Evolutionary conservation across 2,888 invertebrate genomes (phyloP), one percentile per base, ranked within the genome.

Genomic region (Ceraclea dissimilis): DNA sequence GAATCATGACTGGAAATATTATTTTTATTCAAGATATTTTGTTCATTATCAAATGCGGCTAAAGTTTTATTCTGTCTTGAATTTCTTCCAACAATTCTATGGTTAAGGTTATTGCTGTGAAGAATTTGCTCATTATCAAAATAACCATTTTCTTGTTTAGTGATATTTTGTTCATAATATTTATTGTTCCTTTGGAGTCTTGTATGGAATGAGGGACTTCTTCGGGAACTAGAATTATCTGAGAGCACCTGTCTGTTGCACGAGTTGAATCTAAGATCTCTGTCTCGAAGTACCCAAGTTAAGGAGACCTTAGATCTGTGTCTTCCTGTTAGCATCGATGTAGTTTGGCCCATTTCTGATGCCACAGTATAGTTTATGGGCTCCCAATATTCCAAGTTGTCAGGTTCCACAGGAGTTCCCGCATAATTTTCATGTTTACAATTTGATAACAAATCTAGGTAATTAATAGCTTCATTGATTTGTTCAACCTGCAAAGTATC

Each of bases 221-320:
- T 58, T 39, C 61, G 72, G 70, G 62, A 72, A 72, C 63, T 71
- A 70, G 58, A 73, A 73, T 47, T 74, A 73, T 63, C 73, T 70
- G 63, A 71, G 69, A 19, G 69, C 69, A 57, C 68, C 67, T 22
- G 67, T 6, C 10, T 26, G 67, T 62, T 61, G 43, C 57, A 55
- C 49, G 52, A 61, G 34, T 50, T 56, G 52, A 59, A 58, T 31
- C 65, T 64, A 51, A 67, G 65, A 61, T 80, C 79, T 64, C 83
- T 81, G 63, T 84, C 84, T 66, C 84, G 81, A 43, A 88, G 73
- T 56, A 88, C 85, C 87, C 88, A 88, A 52, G 86, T 86, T 56
- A 88, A 75, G 56, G 87, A 86, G 70, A 87, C 81, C 71, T 86
- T 87, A 62, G 86, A 76, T 63, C 76, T 75, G 64, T 76, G 76